Evolutionary conservation across 2,888 invertebrate species (phyloP).

Genomic region (Perithous albicinctus): DNA sequence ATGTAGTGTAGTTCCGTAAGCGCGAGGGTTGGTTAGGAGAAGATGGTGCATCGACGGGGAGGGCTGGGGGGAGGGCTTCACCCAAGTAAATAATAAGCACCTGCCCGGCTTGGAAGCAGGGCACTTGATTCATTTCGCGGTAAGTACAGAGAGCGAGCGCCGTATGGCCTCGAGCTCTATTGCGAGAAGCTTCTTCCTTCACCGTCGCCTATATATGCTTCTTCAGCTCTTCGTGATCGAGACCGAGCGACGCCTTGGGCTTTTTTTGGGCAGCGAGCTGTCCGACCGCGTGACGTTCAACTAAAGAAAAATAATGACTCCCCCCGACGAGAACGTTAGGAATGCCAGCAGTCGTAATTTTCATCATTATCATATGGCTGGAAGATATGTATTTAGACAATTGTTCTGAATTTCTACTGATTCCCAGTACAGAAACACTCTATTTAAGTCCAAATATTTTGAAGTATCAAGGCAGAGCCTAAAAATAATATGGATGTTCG

Average conservation of each 20-base stretch:
- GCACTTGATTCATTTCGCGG: conserved; percentile 84
- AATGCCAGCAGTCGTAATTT: conserved; percentile 51
- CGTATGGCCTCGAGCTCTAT: conserved; percentile 54
- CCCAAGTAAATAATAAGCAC: conserved; percentile 83
- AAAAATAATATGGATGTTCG: too few relatives aligned
- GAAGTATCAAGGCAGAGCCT: too few relatives aligned
- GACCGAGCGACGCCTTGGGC: conserved; percentile 79
- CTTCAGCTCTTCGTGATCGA: conserved; percentile 35
- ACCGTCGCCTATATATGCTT: conserved; percentile 8
- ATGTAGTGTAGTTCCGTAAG: conserved; percentile 44
- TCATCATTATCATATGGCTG: conserved; percentile 17
- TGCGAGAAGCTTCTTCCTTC: conserved; percentile 39
- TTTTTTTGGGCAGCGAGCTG: conserved; percentile 67
- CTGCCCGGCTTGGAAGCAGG: conserved; percentile 82
- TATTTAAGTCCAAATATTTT: too few relatives aligned
- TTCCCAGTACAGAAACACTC: background rate
- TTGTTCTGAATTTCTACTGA: background rate
- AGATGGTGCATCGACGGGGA: conserved; percentile 35
- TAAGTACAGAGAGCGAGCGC: conserved; percentile 82
- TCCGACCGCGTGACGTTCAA: conserved; percentile 6
- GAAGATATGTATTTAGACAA: background rate
- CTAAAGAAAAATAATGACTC: background rate
- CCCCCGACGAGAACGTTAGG: conserved; percentile 14
- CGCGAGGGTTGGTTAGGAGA: conserved; percentile 18
- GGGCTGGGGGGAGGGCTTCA: conserved; percentile 55